Evolutionary conservation across 2,888 invertebrate genomes (phyloP), one percentile per base, ranked within the genome.

Genomic region (Pristionchus japonicus): DNA sequence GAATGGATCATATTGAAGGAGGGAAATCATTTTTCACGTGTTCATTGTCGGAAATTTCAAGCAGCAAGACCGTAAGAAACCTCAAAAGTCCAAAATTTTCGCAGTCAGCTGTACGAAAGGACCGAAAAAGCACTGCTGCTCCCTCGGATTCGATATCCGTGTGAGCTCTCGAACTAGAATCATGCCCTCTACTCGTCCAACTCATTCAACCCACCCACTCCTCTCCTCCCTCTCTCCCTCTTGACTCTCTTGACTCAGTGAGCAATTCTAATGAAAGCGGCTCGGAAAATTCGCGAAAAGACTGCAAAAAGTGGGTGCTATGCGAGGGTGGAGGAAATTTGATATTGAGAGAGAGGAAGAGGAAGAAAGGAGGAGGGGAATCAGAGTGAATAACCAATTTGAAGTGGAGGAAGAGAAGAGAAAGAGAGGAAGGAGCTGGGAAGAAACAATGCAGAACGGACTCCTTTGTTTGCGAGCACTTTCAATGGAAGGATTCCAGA

Each of bases 251-350:
- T 20, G 34, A 67, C 34, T 67, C n/a, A n/a, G n/a, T n/a, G 13
- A 34, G 67, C 13, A 15, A 67, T 67, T 67, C 34, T 34, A 67
- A 67, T 67, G 67, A 67, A 67, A 67, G 34, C 20, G 34, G 20
- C 17, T 34, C 67, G 34, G 31, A 34, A 31, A 67, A 34, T 67
- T 67, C 13, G 67, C 13, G 34, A 34, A 67, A 67, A 67, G 34
- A 20, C 31, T 9, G 47, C 27, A 77, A 77, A 77, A 77, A 43
- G n/a, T 9, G 43, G 77, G n/a, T n/a, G n/a, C n/a, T n/a, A 43
- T 77, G 77, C 77, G 77, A 77, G 77, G 77, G 77, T 77, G 77
- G 77, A n/a, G 13, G 77, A 77, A 77, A 77, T 77, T 77, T 77
- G 77, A 77, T 77, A 77, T 77, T 67, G 67, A 31, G 67, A 67